Conservation (phyloP, 2,113 vertebrate genomes). For the Hippocampus abdominalis region DNA sequence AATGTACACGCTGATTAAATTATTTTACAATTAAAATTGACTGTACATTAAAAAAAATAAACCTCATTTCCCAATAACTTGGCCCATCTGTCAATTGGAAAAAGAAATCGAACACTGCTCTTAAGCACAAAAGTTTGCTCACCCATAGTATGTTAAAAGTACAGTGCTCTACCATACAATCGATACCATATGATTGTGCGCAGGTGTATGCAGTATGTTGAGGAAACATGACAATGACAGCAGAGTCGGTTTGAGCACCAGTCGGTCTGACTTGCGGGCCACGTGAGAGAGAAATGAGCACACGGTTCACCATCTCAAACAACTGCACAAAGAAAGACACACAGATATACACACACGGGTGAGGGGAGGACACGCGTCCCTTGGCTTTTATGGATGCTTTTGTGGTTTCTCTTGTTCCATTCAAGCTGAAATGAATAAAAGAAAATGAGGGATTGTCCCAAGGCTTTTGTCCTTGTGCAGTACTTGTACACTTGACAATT, state of each 20-base stretch:
- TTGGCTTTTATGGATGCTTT: conserved; percentile 32
- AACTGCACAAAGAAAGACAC: conserved; percentile 40
- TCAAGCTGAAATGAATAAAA: conserved; percentile 4
- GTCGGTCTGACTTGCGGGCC: conserved; percentile 56
- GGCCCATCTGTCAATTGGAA: too few relatives aligned
- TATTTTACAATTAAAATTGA: too few relatives aligned
- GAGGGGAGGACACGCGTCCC: conserved; percentile 42
- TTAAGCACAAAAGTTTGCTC: too few relatives aligned
- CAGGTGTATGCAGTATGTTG: conserved; percentile 6
- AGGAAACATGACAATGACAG: conserved; percentile 36
- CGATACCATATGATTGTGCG: background rate
- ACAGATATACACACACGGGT: conserved; percentile 35
- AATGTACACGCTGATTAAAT: too few relatives aligned
- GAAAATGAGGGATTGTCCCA: background rate
- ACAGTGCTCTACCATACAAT: background rate
- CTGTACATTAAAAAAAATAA: too few relatives aligned
- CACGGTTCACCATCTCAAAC: conserved; percentile 65
- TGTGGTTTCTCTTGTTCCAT: background rate
- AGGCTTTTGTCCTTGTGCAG: background rate
- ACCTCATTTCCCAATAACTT: too few relatives aligned
- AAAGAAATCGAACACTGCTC: too few relatives aligned
- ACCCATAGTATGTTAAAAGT: background rate
- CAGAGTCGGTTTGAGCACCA: conserved; percentile 44
- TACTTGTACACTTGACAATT: background rate
- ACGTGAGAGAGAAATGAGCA: conserved; percentile 68